Base-by-base conservation (phyloP, 2,797 vertebrate genomes). In the Gallirallus australis region DNA sequence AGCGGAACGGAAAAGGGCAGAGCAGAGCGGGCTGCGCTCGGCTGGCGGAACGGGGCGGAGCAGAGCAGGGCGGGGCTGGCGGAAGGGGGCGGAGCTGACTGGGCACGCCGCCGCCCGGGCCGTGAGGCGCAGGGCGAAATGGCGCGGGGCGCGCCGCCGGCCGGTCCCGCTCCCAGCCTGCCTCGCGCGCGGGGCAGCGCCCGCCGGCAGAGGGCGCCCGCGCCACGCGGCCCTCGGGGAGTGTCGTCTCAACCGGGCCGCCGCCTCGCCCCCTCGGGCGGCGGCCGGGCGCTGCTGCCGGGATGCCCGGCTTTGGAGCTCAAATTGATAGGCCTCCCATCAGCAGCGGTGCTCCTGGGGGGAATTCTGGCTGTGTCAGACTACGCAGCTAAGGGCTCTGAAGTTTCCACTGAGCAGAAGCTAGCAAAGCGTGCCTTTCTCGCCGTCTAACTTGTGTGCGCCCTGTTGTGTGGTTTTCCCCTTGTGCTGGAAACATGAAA, bases 381-480 rank as follows among this genome's bases (percentile, higher is more conserved):
- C n/a, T 5, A 0, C 6, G 2, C 24, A 1, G 28, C 28, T 11
- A 1, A 11, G 18, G 0, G 7, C 7, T 16, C 8, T 28, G 23
- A 0, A 1, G 2, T 12, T 50, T 8, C 16, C 39, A 0, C 40
- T 7, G 0, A 0, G 28, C 18, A 5, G 48, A 5, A 21, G 2
- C 1, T 1, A 27, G 28, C 18, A 0, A 35, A 23, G 4, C 1
- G 3, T 9, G 0, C 7, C 30, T 6, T 17, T 2, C 20, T 12
- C 0, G 23, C 35, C 16, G 1, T 6, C 45, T 68, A 2, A 89
- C n/a, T 21, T 3, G 9, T 2, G 7, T 28, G 40, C 37, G 2
- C 25, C 15, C 16, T 52, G 6, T 23, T 27, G 1, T 23, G 7
- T 8, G 42, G 4, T 30, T 42, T 10, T 2, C 6, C 33, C 12